These are phyloP conservation scores for Eumeta japonica DNA, from an alignment of 1,140 invertebrate genomes.

Conservation along the genomic window DNA sequence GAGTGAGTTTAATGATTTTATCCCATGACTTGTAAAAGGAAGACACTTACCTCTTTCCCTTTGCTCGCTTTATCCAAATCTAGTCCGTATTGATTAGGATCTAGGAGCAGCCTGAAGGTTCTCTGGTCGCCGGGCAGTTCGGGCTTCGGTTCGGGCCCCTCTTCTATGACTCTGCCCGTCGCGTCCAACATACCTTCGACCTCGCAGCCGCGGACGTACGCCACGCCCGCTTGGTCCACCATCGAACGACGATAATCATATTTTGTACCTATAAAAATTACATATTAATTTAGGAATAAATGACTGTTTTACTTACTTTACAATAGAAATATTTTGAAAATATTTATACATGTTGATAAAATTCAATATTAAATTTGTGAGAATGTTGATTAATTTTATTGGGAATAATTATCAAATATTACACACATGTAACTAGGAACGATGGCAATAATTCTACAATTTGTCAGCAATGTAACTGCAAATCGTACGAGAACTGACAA, in stretches of 20 bases:
- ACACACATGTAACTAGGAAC: too few species aligned
- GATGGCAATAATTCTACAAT: too few species aligned
- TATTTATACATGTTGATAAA: too few species aligned
- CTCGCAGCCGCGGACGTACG: slow-evolving; percentile 94
- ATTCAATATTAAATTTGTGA: too few species aligned
- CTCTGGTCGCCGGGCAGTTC: slow-evolving; percentile 83
- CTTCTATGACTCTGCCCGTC: slow-evolving; percentile 94
- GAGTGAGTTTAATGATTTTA: too few species aligned
- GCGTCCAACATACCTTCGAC: slow-evolving; percentile 98
- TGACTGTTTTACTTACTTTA: too few species aligned
- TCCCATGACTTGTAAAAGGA: too few species aligned
- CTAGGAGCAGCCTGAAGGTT: slow-evolving; percentile 91
- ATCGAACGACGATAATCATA: slow-evolving; percentile 82
- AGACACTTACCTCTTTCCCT: slow-evolving; percentile 65
- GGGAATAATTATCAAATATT: too few species aligned
- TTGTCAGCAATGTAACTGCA: too few species aligned
- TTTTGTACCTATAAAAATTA: slow-evolving; percentile 65
- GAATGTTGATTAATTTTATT: too few species aligned
- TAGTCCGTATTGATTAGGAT: slow-evolving; percentile 93
- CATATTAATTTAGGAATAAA: neutral
- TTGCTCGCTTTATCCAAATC: slow-evolving; percentile 84
- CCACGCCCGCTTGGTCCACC: slow-evolving; percentile 86
- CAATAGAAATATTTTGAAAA: too few species aligned
- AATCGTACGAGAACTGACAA: too few species aligned
- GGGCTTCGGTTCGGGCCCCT: slow-evolving; percentile 88